phyloP scores from a whole-genome alignment of 2,888 invertebrate genomes.

The Scelioninae gen. 2 region DNA sequence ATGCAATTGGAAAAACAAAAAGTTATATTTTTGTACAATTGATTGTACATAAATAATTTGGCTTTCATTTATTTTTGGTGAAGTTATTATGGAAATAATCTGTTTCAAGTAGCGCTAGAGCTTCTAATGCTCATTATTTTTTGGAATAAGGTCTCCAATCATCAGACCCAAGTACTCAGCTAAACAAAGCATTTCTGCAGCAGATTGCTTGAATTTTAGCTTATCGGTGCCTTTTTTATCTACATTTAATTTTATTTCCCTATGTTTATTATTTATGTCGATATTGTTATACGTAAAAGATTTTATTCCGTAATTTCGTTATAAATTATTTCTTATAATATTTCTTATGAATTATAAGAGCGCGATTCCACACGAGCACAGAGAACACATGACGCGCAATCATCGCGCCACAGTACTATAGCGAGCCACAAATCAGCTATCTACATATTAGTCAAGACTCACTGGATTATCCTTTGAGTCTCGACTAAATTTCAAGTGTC shows the following conservation, averaged over 20 bases:
- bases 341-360: too few species aligned
- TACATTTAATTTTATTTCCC: not conserved
- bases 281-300: constrained; percentile 9
- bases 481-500: too few species aligned
- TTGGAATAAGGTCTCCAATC: constrained; percentile 27
- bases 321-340: too few species aligned
- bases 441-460: too few species aligned
- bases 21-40: constrained; percentile 29
- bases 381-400: too few species aligned
- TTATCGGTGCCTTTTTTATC: constrained; percentile 16
- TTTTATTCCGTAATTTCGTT: constrained; percentile 19
- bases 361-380: too few species aligned
- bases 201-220: constrained; percentile 21
- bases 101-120: constrained; percentile 12
- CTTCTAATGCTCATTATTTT: constrained; percentile 19
- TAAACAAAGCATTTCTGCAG: constrained; percentile 21
- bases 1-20: constrained; percentile 28
- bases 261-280: constrained; percentile 24
- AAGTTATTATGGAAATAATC: constrained; percentile 11
- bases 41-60: constrained; percentile 8
- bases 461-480: too few species aligned
- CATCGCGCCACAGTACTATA: too few species aligned
- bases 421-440: too few species aligned
- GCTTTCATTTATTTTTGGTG: constrained; percentile 3
- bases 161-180: constrained; percentile 15